These are phyloP conservation scores for Gisinianus flammeolus DNA, from an alignment of 2,888 invertebrate genomes.

Conservation along the genomic window DNA sequence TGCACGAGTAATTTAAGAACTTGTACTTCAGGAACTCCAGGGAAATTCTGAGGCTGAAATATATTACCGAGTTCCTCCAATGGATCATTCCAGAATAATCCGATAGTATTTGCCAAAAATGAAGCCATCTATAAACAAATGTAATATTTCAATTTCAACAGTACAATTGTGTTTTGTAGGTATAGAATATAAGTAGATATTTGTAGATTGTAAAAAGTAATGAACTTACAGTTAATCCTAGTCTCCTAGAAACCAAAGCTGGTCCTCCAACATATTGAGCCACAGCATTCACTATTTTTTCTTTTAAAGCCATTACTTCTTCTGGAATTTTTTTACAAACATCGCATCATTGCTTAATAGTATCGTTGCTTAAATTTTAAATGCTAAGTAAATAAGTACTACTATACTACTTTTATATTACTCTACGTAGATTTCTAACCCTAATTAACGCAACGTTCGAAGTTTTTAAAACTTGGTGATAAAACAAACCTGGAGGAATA, in stretches of 20 bases:
- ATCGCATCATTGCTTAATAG: too few relatives aligned
- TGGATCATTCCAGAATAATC: slow-evolving; percentile 53
- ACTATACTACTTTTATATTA: too few relatives aligned
- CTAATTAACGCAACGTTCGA: too few relatives aligned
- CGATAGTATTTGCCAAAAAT: slow-evolving; percentile 56
- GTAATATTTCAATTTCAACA: background rate
- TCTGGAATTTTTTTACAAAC: too few relatives aligned
- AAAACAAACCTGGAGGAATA: slow-evolving; percentile 54
- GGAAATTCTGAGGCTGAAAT: slow-evolving; percentile 57
- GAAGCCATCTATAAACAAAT: slow-evolving; percentile 49
- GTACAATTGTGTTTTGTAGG: too few relatives aligned
- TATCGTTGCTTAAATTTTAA: too few relatives aligned
- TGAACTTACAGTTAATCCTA: slow-evolving; percentile 52
- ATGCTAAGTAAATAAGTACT: too few relatives aligned
- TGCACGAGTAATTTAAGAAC: slow-evolving; percentile 54
- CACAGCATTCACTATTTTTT: slow-evolving; percentile 50
- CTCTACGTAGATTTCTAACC: too few relatives aligned
- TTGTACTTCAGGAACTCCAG: slow-evolving; percentile 52
- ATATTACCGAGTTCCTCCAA: slow-evolving; percentile 53
- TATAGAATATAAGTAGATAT: too few relatives aligned
- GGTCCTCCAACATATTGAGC: slow-evolving; percentile 56
- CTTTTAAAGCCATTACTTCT: slow-evolving; percentile 52
- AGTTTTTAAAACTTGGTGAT: too few relatives aligned
- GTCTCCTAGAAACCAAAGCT: slow-evolving; percentile 51
- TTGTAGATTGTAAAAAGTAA: slow-evolving; percentile 5